Evolutionary conservation across 2,797 vertebrate genomes (phyloP).

Genomic region (Ceryle rudis): DNA sequence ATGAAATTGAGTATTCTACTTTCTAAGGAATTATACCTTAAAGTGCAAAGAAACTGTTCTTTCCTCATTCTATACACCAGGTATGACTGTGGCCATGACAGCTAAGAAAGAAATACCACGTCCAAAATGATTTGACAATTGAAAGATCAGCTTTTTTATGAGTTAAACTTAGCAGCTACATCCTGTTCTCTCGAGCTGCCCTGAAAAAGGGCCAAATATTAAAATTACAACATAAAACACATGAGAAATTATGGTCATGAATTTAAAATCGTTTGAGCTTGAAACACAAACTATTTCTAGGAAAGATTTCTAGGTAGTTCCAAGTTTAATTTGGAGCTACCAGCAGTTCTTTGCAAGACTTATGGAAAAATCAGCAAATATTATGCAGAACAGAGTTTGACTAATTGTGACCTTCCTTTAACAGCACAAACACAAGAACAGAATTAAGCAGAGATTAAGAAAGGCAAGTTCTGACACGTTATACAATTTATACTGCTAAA

Average conservation of each 20-base stretch:
- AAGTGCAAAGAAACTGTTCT: neutral
- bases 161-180: neutral
- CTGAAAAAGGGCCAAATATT: neutral
- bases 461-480: neutral
- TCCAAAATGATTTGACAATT: neutral
- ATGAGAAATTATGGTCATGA: rapidly evolving
- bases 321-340: neutral
- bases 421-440: neutral
- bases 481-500: neutral
- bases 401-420: neutral
- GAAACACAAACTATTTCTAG: neutral
- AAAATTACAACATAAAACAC: neutral
- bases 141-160: neutral
- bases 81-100: neutral
- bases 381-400: neutral
- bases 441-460: neutral
- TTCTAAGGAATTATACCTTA: neutral
- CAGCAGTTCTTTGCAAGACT: neutral
- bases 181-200: neutral
- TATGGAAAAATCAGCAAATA: neutral
- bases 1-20: neutral
- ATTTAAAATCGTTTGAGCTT: neutral
- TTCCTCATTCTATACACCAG: neutral
- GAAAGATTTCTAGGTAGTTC: neutral
- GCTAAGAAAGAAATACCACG: neutral